Evolutionary conservation across 2,888 invertebrate species (phyloP).

Genomic region (Noctuana brunneofusca): DNA sequence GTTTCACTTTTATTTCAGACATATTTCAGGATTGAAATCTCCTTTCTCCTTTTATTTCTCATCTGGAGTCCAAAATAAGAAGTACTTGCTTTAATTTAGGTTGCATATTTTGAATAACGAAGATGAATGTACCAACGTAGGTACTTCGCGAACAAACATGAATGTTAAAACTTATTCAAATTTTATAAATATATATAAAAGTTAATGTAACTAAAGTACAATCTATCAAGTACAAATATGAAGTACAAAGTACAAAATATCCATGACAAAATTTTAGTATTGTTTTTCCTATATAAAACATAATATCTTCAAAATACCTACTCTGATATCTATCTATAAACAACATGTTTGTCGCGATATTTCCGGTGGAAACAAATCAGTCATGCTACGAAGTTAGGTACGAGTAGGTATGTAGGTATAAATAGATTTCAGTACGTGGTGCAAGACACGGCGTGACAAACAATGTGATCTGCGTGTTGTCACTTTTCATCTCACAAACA

Average conservation of each 20-base stretch:
- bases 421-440: conserved; percentile 30
- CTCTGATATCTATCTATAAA: conserved; percentile 5
- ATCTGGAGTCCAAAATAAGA: background rate
- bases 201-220: too few relatives aligned
- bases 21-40: conserved; percentile 32
- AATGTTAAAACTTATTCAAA: background rate
- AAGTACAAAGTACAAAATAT: too few relatives aligned
- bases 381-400: too few relatives aligned
- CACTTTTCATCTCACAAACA: background rate
- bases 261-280: background rate
- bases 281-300: background rate
- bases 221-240: too few relatives aligned
- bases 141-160: too few relatives aligned
- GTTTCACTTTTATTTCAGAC: conserved; percentile 37
- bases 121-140: too few relatives aligned
- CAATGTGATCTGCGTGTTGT: conserved; percentile 11
- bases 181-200: background rate
- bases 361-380: conserved; percentile 33
- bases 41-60: conserved; percentile 10
- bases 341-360: conserved; percentile 31
- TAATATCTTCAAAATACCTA: background rate
- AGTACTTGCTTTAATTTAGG: background rate
- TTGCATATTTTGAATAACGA: background rate
- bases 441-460: conserved; percentile 15
- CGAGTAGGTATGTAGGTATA: background rate